These are phyloP conservation scores for Sialia sialis DNA, from an alignment of 2,113 vertebrate genomes.

Conservation along the genomic window DNA sequence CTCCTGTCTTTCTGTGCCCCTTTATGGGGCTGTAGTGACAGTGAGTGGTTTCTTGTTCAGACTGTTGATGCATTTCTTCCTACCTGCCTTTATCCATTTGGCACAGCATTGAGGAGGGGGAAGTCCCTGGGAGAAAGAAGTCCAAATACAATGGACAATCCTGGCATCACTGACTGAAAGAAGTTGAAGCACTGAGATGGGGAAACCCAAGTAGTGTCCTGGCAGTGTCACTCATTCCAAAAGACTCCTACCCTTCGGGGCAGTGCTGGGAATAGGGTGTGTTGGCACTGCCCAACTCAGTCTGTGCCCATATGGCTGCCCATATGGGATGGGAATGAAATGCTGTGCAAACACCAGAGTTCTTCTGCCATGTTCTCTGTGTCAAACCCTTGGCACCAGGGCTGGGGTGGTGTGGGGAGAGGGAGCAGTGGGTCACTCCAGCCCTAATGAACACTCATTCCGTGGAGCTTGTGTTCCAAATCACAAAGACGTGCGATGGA, in stretches of 20 bases:
- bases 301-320: background rate
- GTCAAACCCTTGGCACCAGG: background rate
- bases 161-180: background rate
- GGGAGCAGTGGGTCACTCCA: background rate
- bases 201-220: background rate
- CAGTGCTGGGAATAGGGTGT: background rate
- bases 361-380: background rate
- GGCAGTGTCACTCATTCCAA: rapidly evolving
- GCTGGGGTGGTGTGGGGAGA: background rate
- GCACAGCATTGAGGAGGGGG: background rate
- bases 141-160: background rate
- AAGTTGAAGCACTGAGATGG: background rate
- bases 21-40: background rate
- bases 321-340: background rate
- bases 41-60: background rate
- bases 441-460: background rate
- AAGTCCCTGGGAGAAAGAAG: background rate
- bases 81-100: background rate
- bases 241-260: background rate
- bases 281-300: background rate
- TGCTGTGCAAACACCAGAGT: rapidly evolving
- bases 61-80: background rate
- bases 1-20: background rate
- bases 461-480: background rate
- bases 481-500: background rate